A percentile compares a stretch with the other conserved stretches of the same genome.
phyloP scores from a whole-genome alignment of 2,113 vertebrate genomes.

The Hippocampus zosterae region DNA sequence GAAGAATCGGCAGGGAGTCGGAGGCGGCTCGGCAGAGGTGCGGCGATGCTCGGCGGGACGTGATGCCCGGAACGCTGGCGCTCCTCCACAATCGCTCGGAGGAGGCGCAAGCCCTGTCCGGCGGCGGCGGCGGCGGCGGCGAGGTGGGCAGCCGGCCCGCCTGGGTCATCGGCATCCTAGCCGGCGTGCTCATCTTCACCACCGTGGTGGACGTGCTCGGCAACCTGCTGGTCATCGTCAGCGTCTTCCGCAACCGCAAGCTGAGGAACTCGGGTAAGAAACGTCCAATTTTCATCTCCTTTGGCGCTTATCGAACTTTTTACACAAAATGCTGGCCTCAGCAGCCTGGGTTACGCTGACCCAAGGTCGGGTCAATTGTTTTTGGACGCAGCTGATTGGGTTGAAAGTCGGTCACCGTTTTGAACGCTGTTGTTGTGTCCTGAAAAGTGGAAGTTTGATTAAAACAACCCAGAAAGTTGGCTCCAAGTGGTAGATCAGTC shows the following conservation, averaged over 20 bases:
- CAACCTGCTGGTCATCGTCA: conserved; percentile 82
- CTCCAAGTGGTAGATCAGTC: no score
- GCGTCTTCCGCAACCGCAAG: conserved; percentile 85
- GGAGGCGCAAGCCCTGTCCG: conserved; percentile 54
- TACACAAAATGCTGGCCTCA: background rate
- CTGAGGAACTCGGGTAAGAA: conserved; percentile 83
- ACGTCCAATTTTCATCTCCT: background rate
- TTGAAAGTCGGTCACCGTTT: no score
- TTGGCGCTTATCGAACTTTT: background rate
- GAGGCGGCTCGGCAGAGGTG: conserved; percentile 22
- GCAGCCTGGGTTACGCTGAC: no score
- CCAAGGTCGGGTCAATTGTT: no score
- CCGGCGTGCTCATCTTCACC: conserved; percentile 83
- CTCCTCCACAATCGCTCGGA: conserved; percentile 75
- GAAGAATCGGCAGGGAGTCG: background rate
- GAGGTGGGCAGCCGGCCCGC: conserved; percentile 64
- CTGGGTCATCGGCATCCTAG: conserved; percentile 78
- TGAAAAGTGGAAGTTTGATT: no score
- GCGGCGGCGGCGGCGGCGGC: conserved; percentile 7
- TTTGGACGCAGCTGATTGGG: no score
- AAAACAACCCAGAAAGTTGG: no score
- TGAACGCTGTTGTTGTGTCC: no score
- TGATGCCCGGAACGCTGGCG: conserved; percentile 76
- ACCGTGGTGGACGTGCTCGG: conserved; percentile 84
- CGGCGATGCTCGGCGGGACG: conserved; percentile 31